A percentile compares a stretch with the other conserved stretches of the same genome.
Conservation (phyloP, 1,140 invertebrate genomes). For the Drosophila bocqueti region DNA sequence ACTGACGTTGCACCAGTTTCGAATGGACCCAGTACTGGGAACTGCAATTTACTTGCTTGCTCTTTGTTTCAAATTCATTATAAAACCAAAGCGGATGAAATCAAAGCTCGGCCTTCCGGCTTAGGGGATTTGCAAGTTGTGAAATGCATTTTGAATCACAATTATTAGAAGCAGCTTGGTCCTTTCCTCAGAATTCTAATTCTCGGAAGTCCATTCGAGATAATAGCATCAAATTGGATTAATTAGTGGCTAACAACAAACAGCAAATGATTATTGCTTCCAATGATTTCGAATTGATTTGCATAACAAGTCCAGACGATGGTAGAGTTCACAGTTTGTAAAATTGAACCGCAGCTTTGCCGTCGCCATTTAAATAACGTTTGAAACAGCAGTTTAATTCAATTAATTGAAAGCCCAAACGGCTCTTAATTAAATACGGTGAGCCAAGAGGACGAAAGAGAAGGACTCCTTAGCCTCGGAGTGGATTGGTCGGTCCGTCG, state of each 20-base stretch:
- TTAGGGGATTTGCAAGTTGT: neutral
- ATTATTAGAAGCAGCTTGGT: too few relatives aligned
- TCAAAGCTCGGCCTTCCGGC: neutral
- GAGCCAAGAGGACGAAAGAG: neutral
- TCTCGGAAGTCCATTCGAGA: neutral
- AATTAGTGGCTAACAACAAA: conserved; percentile 1
- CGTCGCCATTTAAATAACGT: conserved; percentile 5
- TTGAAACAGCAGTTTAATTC: conserved; percentile 24
- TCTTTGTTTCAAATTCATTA: too few relatives aligned
- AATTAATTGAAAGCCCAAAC: conserved; percentile 36
- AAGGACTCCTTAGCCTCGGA: conserved; percentile 1
- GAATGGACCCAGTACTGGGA: neutral
- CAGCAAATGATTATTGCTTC: neutral
- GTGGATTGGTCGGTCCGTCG: neutral
- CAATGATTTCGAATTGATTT: conserved; percentile 8
- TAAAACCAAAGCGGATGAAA: neutral
- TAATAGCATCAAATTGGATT: neutral
- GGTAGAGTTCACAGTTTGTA: neutral
- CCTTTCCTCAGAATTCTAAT: too few relatives aligned
- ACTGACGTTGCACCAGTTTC: too few relatives aligned
- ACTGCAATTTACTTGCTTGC: neutral
- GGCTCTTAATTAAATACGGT: conserved; percentile 21
- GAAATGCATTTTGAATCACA: neutral
- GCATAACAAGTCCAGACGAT: conserved; percentile 7
- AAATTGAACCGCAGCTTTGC: neutral